Percentiles rank a stretch among this genome's conserved stretches.
These are phyloP conservation scores for Andrena trimmerana DNA, from an alignment of 2,888 invertebrate species.

Conservation along the genomic window DNA sequence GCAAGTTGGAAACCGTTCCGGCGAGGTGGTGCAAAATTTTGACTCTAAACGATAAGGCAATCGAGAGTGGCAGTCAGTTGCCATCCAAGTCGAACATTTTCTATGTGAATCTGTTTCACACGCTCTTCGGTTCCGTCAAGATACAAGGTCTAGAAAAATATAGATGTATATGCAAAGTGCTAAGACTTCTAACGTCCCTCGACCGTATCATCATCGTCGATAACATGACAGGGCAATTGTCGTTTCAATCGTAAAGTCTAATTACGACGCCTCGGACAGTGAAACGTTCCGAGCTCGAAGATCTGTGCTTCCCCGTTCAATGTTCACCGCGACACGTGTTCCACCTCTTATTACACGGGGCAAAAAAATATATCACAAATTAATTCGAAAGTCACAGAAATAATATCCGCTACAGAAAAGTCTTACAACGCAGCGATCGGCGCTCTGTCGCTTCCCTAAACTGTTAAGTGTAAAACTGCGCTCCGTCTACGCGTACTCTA, in stretches of 20 bases:
- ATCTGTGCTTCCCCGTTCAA: slow-evolving; percentile 11
- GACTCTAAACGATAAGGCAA: slow-evolving; percentile 11
- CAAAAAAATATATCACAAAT: slow-evolving; percentile 58
- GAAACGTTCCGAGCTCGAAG: slow-evolving; percentile 7
- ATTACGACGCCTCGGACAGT: background rate
- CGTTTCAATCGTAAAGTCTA: background rate
- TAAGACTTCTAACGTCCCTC: slow-evolving; percentile 2
- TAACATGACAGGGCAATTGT: background rate
- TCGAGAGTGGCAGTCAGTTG: slow-evolving; percentile 5
- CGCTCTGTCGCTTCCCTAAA: background rate
- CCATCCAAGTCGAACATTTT: background rate
- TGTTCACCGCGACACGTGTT: background rate
- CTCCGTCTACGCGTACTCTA: background rate
- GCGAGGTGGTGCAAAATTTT: background rate
- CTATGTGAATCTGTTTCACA: slow-evolving; percentile 7
- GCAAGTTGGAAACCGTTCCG: background rate
- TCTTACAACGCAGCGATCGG: background rate
- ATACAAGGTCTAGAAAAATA: slow-evolving; percentile 62
- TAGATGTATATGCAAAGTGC: slow-evolving; percentile 40
- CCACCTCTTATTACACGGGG: background rate
- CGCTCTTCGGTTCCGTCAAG: slow-evolving; percentile 16
- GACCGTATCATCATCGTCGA: background rate
- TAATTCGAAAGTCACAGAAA: slow-evolving; percentile 28
- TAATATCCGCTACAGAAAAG: slow-evolving; percentile 9
- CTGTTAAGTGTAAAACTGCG: slow-evolving; percentile 12